phyloP scores from a whole-genome alignment of 2,888 invertebrate species.

The Odontocolon sp. region DNA sequence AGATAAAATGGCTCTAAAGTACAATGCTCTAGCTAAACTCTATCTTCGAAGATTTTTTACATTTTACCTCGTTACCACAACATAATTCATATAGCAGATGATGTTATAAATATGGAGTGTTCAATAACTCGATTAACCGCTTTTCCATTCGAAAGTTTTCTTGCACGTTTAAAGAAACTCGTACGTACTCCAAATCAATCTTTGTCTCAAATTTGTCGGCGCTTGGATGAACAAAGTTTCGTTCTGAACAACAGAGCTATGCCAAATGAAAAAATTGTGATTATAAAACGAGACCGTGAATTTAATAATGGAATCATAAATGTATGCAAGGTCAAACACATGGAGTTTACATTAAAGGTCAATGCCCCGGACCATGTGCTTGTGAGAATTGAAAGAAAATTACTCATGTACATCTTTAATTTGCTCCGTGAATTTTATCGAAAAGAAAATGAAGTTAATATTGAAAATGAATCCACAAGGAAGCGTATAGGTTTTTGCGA shows the following conservation, averaged over 20 bases:
- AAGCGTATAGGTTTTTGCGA: neutral
- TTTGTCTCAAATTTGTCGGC: slow-evolving; percentile 57
- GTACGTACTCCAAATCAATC: slow-evolving; percentile 56
- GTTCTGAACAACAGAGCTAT: neutral
- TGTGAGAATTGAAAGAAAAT: neutral
- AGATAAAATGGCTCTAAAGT: neutral
- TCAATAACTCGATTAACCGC: slow-evolving; percentile 47
- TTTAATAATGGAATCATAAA: neutral
- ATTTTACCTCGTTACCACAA: slow-evolving; percentile 59
- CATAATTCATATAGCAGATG: slow-evolving; percentile 57
- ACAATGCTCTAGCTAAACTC: slow-evolving; percentile 3
- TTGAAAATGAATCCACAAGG: neutral
- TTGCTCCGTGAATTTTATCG: neutral
- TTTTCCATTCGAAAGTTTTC: slow-evolving; percentile 56
- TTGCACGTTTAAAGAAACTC: slow-evolving; percentile 52
- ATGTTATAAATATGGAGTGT: slow-evolving; percentile 46
- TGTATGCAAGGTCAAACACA: neutral
- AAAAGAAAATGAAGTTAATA: neutral
- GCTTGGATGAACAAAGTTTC: slow-evolving; percentile 37
- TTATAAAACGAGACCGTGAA: neutral
- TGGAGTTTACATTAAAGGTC: neutral
- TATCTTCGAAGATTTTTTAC: slow-evolving; percentile 33
- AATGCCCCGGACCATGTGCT: neutral
- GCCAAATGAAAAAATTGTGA: neutral
- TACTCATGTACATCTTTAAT: neutral